Base-by-base conservation (phyloP, 2,113 vertebrate species). In the Hassar affinis region DNA sequence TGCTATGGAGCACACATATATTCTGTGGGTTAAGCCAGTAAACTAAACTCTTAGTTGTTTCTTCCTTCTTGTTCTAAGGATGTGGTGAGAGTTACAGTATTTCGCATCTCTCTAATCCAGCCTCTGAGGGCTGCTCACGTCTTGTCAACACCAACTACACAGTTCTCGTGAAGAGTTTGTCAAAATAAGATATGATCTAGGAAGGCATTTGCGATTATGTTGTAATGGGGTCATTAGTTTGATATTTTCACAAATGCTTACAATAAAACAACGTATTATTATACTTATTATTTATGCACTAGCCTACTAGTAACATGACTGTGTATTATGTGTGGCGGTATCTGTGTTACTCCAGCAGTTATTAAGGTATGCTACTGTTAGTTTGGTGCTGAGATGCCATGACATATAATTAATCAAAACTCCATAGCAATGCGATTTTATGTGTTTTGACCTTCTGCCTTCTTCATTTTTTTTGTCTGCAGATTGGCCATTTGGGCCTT, bases 1-100 rank as follows among this genome's bases (percentile, higher is more conserved):
- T 47, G 69, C 69, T 49, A 59, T 38, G 1, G 27, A 30, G 51
- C 42, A 69, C 35, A 75, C 59, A 20, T 17, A 81, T 56, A 86
- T 85, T 87, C 85, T 84, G 81, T 78, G 87, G 88, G 87, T 87
- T 90, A 88, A 91, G 90, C 89, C 90, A 91, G 82, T 74, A 78
- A 85, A 81, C 85, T 85, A 83, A 86, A 79, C 86, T 77, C 79
- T 81, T 25, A 84, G 79, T 83, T 62, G 69, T 61, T 76, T 61
- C 87, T 91, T 91, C 90, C 90, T 91, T 90, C 91, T 91, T 90
- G 89, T 85, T 88, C 42, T 82, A 72, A 91, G 89, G 91, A 91
- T 92, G 92, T 93, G 91, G 91, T 92, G 86, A 87, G 80, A 85
- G 45, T 88, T 89, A 89, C 87, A 90, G 87, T 88, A 87, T 87